phyloP scores from a whole-genome alignment of 2,797 vertebrate genomes.

The Allobates femoralis region DNA sequence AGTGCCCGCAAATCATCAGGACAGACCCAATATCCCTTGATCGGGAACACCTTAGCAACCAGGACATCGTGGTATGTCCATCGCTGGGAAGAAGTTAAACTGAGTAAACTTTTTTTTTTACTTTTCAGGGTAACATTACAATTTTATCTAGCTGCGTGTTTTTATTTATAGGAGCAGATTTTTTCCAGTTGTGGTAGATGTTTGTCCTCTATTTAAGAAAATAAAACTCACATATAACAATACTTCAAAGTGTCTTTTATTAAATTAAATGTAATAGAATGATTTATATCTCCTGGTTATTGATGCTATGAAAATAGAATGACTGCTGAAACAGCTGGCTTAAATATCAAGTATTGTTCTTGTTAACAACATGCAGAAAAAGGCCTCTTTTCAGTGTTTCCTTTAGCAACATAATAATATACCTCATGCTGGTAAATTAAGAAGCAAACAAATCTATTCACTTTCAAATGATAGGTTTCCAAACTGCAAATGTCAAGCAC shows the following conservation, averaged over 20 bases:
- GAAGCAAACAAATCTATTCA: conserved; percentile 67
- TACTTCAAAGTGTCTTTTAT: conserved; percentile 16
- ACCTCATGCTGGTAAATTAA: conserved; percentile 69
- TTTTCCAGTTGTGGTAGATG: background rate
- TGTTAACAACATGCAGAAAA: conserved; percentile 64
- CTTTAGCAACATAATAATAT: conserved; percentile 66
- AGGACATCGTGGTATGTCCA: no score
- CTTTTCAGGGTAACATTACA: no score
- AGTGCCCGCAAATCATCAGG: no score
- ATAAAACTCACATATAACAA: background rate
- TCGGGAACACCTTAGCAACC: no score
- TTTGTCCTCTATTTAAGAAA: background rate
- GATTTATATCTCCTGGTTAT: conserved; percentile 58
- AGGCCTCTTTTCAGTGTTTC: conserved; percentile 65
- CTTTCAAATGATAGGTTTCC: conserved; percentile 65
- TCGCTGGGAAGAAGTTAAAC: no score
- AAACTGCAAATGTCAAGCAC: conserved; percentile 65
- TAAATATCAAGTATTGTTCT: conserved; percentile 61
- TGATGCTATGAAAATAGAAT: conserved; percentile 58
- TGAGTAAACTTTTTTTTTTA: no score
- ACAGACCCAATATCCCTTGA: no score
- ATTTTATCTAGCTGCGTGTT: background rate
- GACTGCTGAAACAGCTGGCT: conserved; percentile 57
- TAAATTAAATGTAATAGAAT: conserved; percentile 32
- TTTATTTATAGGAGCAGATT: background rate